A percentile compares a stretch with the other conserved stretches of the same genome.
These are phyloP conservation scores for Drosophila acutilabella DNA, from an alignment of 2,888 invertebrate genomes.

Conservation along the genomic window DNA sequence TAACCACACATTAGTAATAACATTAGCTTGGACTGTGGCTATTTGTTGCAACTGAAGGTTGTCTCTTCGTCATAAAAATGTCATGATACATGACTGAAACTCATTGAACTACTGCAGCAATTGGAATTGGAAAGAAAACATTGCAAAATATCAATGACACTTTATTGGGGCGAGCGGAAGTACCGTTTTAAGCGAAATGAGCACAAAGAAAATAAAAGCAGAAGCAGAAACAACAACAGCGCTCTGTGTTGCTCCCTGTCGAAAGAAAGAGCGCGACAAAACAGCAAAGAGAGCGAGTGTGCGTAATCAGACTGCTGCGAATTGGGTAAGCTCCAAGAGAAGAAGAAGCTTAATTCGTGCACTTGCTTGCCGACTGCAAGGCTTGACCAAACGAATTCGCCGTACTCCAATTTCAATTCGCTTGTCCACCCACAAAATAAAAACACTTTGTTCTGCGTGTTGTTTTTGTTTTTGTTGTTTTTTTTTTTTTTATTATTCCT, in stretches of 20 bases:
- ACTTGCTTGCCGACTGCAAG: background rate
- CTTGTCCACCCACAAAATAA: background rate
- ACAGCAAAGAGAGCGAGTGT: background rate
- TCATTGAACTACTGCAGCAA: background rate
- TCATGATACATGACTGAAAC: background rate
- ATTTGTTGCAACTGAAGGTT: conserved; percentile 6
- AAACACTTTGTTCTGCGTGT: background rate
- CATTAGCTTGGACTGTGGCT: conserved; percentile 3
- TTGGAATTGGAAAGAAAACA: background rate
- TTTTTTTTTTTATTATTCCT: conserved; percentile 65
- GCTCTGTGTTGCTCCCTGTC: background rate
- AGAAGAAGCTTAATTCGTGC: background rate
- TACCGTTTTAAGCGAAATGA: background rate
- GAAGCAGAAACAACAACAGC: background rate
- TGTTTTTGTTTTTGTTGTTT: conserved; percentile 17
- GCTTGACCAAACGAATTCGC: background rate
- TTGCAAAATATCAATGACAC: background rate
- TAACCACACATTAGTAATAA: conserved; percentile 11
- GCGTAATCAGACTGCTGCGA: background rate
- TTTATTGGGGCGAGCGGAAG: background rate
- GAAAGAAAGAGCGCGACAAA: background rate
- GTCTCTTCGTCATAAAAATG: background rate
- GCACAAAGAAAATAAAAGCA: background rate
- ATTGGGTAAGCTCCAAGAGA: background rate
- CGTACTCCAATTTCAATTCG: background rate